Evolutionary conservation across 92 coral and sea anemone species (phyloP), one percentile per base, ranked within the genome.

Genomic region (Plumapathes pennacea): DNA sequence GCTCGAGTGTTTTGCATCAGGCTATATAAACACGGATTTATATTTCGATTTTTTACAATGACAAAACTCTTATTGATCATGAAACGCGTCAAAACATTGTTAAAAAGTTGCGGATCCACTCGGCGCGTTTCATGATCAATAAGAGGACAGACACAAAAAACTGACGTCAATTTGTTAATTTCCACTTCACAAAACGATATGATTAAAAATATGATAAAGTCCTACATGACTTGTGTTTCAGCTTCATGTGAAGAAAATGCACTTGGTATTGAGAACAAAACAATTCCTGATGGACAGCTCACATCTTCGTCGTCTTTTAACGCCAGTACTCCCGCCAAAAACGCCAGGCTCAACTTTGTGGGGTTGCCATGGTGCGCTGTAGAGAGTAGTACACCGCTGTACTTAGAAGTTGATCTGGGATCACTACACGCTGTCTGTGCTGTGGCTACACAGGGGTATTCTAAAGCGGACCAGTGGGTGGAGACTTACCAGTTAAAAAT

Each of bases 381-480:
- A 7, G 10, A 52, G 8, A 50, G 62, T 28, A 62, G 53, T 50
- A 22, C 40, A 2, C 39, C 12, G 21, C 73, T 62, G 25, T 50
- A 66, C 29, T 62, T 66, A 38, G 61, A 66, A 27, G 29, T 66
- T 33, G 73, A 52, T 40, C 32, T 66, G 25, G 63, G 63, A 1
- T 34, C 50, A 50, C 13, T 15, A 38, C 63, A 52, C 54, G 62
- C 53, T 47, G 29, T 66, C 12, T 66, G 73, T 52, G 73, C 62
- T 50, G 62, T 66, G 60, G 61, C 73, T 5, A 66, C 73, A 1
- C 73, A 66, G 41, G 73, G 73, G 1, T 38, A 52, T 42, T 41
- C 14, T 14, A 44, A n/a, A 38, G 62, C 73, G 12, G 63, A 52
- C 27, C 62, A 66, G 52, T 66, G 73, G 73, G 85, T 77, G 7